Base-by-base conservation (phyloP, 2,113 vertebrate species). In the Conger conger region DNA sequence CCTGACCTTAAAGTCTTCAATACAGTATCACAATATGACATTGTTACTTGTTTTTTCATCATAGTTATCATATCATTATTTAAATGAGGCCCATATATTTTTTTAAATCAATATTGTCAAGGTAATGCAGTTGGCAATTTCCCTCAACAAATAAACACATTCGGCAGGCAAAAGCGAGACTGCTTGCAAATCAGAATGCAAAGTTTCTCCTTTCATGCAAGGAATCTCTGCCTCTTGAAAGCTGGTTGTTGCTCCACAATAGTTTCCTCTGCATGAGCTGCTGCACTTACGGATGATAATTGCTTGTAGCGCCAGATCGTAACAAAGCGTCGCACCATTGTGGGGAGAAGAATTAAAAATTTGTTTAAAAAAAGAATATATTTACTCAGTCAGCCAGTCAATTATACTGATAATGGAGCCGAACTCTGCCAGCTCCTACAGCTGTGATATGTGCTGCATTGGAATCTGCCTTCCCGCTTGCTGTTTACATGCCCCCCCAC, bases 141-240 rank as follows among this genome's bases (percentile, higher is more conserved):
- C 76, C 30, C 36, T 86, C 86, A 85, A 77, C 76, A 33, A 23
- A 60, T 86, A 90, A 88, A 91, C 88, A 91, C 91, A 92, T 79
- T 78, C 68, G 53, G 54, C 53, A 90, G 87, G 90, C 88, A 91
- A 91, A 92, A 86, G 86, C 76, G n/a, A 87, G 81, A 82, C 78
- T 73, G 83, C 73, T 87, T 84, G 84, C 83, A 85, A 27, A 20
- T 35, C 15, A 87, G 81, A 84, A 91, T 88, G 87, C 87, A 89
- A 90, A 87, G 84, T 87, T 86, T 93, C 88, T 90, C 88, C 90
- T 92, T 92, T 89, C 83, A 87, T 88, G 87, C 89, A 85, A 88
- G 91, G 89, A 88, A 89, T 91, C 88, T 92, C 89, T 91, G 89
- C 90, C 91, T 88, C 87, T 90, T 91, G 85, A 88, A 90, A 84